Evolutionary conservation across 2,797 vertebrate genomes (phyloP).

Genomic region (Discoglossus pictus): DNA sequence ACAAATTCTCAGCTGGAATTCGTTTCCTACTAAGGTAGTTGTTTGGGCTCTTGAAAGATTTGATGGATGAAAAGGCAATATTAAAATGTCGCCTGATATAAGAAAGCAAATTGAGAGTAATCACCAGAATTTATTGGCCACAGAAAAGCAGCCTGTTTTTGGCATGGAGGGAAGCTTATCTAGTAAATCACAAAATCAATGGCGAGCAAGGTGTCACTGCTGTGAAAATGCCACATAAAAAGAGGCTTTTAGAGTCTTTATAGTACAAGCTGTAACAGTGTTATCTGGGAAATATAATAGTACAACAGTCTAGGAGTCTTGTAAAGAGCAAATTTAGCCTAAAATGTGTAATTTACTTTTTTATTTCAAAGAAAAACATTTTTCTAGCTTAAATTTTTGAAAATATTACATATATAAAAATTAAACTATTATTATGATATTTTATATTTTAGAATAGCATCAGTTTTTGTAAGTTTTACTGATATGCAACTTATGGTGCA

Average conservation of each 20-base stretch:
- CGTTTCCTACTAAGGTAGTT: constrained; percentile 56
- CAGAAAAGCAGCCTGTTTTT: constrained; percentile 58
- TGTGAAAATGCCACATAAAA: constrained; percentile 54
- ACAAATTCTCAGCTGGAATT: constrained; percentile 58
- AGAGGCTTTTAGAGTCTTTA: constrained; percentile 53
- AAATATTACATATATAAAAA: too few species aligned
- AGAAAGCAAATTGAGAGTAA: constrained; percentile 63
- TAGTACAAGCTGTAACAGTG: constrained; percentile 43
- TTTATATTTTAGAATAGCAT: too few species aligned
- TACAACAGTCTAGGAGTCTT: constrained; percentile 31
- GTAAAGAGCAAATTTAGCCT: constrained; percentile 47
- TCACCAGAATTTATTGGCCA: constrained; percentile 65
- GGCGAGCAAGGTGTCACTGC: constrained; percentile 53
- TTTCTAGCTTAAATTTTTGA: too few species aligned
- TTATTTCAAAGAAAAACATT: too few species aligned
- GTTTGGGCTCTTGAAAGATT: constrained; percentile 51
- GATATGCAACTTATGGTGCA: too few species aligned
- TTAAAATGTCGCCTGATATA: constrained; percentile 61
- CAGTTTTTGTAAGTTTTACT: too few species aligned
- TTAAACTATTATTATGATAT: too few species aligned
- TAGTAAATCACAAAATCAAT: constrained; percentile 62
- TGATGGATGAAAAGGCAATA: constrained; percentile 65
- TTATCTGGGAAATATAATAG: constrained; percentile 53
- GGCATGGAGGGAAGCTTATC: constrained; percentile 54
- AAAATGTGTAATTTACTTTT: constrained; percentile 59